Evolutionary conservation across 1,140 invertebrate species (phyloP), one percentile per base, ranked within the genome.

Genomic region (Leptestheria dahalacensis): DNA sequence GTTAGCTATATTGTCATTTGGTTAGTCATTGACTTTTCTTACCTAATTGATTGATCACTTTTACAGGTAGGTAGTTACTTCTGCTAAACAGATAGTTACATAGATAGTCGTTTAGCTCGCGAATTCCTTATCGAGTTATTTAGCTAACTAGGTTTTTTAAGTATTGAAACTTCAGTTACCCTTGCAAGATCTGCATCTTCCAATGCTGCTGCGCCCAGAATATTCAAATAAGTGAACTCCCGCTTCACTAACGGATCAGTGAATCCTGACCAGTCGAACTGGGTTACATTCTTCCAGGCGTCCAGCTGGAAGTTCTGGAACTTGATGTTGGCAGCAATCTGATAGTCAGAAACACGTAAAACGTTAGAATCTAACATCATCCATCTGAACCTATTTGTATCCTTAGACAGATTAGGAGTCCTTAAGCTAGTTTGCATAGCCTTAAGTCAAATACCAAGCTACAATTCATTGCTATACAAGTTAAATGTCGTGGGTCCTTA

Each of bases 161-260:
- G 48, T 9, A 0, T 18, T 50, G n/a, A 18, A 53, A 49, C 24
- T n/a, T 20, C 11, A n/a, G 1, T 18, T 59, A 60, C 58, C 29
- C 41, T 25, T 52, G 18, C 85, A 1, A 91, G 73, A 63, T 89
- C 84, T 67, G 89, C 84, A 10, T 84, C 80, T 1, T 86, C 81
- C 54, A 95, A 70, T 0, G 89, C 90, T 41, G 88, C 80, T 6
- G 85, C 83, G 18, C 91, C 92, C 26, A 91, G 83, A 49, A 84
- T 80, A 12, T 85, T 84, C 29, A 92, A 76, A 59, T 84, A 78
- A 66, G 81, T 78, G 10, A 94, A 74, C 68, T 90, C 83, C 60
- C 91, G 73, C 67, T 80, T 82, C 0, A 85, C 77, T 4, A 73
- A 69, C 12, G 79, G 76, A 70, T 94, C 85, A 3, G 78, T 75